phyloP scores from a whole-genome alignment of 2,797 vertebrate species.

The Bovichtus diacanthus region DNA sequence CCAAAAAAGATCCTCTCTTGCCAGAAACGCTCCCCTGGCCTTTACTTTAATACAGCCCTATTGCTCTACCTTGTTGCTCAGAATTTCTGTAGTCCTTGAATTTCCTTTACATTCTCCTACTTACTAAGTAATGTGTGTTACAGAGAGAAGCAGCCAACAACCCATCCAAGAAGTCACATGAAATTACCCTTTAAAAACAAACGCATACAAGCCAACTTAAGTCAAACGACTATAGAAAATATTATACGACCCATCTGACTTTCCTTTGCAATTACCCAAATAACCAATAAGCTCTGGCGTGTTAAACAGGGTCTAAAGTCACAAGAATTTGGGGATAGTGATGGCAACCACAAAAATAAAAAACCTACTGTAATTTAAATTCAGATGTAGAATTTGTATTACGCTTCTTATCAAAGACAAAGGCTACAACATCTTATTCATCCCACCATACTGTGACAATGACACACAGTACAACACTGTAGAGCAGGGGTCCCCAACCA shows the following conservation, averaged over 20 bases:
- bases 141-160: neutral
- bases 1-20: neutral
- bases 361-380: neutral
- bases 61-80: neutral
- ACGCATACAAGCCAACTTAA: neutral
- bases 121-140: neutral
- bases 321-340: neutral
- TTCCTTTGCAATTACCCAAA: constrained; percentile 1
- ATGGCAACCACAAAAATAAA: neutral
- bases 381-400: neutral
- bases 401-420: neutral
- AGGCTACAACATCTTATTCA: neutral
- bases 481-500: too few species aligned
- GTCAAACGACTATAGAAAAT: neutral
- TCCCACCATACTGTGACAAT: neutral
- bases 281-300: neutral
- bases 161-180: neutral
- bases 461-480: neutral
- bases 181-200: constrained; percentile 4
- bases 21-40: neutral
- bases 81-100: constrained; percentile 7
- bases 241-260: neutral
- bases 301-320: neutral
- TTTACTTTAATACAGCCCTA: neutral
- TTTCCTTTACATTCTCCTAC: neutral